Percentiles rank a stretch among this genome's conserved stretches.
Conservation (phyloP, 2,797 vertebrate genomes). For the Aselliscus stoliczkanus region DNA sequence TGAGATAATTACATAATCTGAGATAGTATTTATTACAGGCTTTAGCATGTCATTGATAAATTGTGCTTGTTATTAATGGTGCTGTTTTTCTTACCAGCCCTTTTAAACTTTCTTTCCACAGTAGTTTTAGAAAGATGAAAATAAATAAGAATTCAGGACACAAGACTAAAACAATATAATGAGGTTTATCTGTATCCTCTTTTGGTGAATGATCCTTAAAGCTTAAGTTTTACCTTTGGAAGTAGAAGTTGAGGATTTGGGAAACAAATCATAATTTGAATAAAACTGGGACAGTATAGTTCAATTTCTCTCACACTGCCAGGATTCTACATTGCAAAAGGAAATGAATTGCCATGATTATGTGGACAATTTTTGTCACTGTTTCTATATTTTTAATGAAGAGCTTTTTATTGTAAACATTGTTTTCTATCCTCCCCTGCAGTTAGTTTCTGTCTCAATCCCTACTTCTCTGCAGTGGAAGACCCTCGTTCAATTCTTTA, state of each 20-base stretch:
- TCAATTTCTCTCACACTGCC: not conserved
- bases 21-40: not conserved
- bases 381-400: constrained; percentile 30
- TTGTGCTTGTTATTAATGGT: not conserved
- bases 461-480: not conserved
- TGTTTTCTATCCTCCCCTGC: not conserved
- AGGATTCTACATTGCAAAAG: constrained; percentile 37
- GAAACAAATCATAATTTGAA: constrained; percentile 23
- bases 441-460: not conserved
- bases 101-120: not conserved
- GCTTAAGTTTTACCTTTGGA: not conserved
- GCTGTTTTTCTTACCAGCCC: not conserved
- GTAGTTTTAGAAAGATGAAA: constrained; percentile 19
- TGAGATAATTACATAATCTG: not conserved
- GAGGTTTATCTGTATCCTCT: not conserved
- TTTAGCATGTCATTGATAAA: not conserved
- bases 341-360: not conserved
- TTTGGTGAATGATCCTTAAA: not conserved
- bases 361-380: not conserved
- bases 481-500: not conserved
- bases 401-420: constrained; percentile 6
- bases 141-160: not conserved
- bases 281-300: constrained; percentile 27
- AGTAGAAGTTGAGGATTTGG: constrained; percentile 17
- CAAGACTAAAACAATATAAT: not conserved